Conservation (phyloP, 2,797 vertebrate genomes). For the Fundulus diaphanus region DNA sequence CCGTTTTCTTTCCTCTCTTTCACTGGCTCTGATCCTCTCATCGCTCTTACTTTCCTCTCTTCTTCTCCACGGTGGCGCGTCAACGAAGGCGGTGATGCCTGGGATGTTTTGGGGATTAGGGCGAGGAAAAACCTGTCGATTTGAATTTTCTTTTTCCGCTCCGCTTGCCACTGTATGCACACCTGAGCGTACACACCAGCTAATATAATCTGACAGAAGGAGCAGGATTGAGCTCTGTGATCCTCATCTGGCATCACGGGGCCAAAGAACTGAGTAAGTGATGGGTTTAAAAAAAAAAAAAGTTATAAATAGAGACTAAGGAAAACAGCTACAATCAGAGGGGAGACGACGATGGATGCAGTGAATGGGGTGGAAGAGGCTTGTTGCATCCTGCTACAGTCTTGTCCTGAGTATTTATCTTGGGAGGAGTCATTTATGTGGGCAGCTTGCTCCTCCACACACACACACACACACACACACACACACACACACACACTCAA, state of each 20-base stretch:
- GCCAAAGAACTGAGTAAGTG: slow-evolving; percentile 34
- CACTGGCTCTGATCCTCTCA: slow-evolving; percentile 13
- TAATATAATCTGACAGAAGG: slow-evolving; percentile 14
- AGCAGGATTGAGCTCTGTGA: slow-evolving; percentile 13
- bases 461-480: slow-evolving; percentile 59
- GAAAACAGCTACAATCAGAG: not conserved
- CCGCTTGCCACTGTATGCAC: not conserved
- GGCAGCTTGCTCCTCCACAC: slow-evolving; percentile 53
- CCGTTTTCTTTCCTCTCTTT: slow-evolving; percentile 8
- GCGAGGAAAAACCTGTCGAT: slow-evolving; percentile 10
- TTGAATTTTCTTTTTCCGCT: slow-evolving; percentile 7
- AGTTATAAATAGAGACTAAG: slow-evolving; percentile 15
- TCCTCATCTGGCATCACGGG: slow-evolving; percentile 29
- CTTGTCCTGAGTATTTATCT: slow-evolving; percentile 58
- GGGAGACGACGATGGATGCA: slow-evolving; percentile 7
- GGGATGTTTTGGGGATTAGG: slow-evolving; percentile 29
- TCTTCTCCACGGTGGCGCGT: slow-evolving; percentile 1
- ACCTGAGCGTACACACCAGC: not conserved
- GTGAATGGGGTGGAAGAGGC: slow-evolving; percentile 37
- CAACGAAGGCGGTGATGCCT: slow-evolving; percentile 22
- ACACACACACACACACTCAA: slow-evolving; percentile 57
- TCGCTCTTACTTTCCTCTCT: slow-evolving; percentile 7
- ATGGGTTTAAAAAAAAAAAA: slow-evolving; percentile 22
- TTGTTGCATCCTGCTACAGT: slow-evolving; percentile 56
- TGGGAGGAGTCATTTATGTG: slow-evolving; percentile 57